Evolutionary conservation across 2,888 invertebrate genomes (phyloP), one percentile per base, ranked within the genome.

Genomic region (Drosophila tripunctata): DNA sequence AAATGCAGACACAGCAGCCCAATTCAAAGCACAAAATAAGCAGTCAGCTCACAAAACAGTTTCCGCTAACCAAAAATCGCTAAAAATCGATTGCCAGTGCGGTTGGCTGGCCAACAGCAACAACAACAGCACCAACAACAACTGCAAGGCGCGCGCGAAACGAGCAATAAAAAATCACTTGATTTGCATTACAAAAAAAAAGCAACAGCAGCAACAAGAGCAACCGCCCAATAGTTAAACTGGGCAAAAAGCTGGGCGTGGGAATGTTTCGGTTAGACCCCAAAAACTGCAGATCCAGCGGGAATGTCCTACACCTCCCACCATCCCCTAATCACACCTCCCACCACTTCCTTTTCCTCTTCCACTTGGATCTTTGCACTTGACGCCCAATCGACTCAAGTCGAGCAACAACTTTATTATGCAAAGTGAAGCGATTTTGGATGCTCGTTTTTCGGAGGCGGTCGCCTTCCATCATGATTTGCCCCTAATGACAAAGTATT

Each of bases 401-500:
- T 21, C 35, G 33, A 4, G 8, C 75, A 58, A 72, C 72, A 72
- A 75, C 72, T 72, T 64, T 56, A 72, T 75, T 72, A 72, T 72
- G 72, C 72, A 75, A 71, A 72, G 45, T 65, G 50, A 35, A 15
- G 55, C 55, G 57, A 54, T 51, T 72, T 51, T 63, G 31, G 73
- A 58, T 75, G 70, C 22, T 36, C 45, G 57, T 48, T 21, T 21
- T 40, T 63, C n/a, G 55, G 51, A 38, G 55, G 65, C 58, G 75
- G 43, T 45, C 51, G 58, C 17, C 72, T 65, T 50, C 71, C 67
- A 71, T 82, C 85, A 78, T 78, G 83, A 85, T 78, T 78, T 71
- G 56, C 58, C 52, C 64, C 82, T 78, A 85, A 85, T 78, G 76
- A 85, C 76, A 71, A 67, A 76, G 54, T 71, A 67, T 71, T 75